Base-by-base conservation (phyloP, 2,888 invertebrate genomes). In the Trachelus troglodyta region DNA sequence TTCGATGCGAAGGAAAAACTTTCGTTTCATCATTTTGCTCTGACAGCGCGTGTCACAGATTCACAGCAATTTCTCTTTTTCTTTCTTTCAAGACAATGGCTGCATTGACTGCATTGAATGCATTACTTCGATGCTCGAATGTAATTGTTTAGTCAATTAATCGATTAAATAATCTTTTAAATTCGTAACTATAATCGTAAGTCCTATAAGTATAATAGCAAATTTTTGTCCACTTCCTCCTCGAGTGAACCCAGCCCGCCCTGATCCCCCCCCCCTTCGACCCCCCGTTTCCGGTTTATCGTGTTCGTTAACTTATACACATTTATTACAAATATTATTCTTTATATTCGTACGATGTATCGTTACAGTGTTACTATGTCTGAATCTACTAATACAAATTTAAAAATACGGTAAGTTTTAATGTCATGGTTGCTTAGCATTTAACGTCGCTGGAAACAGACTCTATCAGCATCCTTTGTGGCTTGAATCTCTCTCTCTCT, bases 391-490 rank as follows among this genome's bases (percentile, higher is more conserved):
- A 84, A 87, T 89, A 89, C 81, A 89, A 89, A 89, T 86, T 89
- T 89, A 87, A 87, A 90, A 90, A 90, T 87, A 85, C 87, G 86
- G 87, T 83, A 88, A 89, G 85, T 87, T 88, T 79, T 84, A 85
- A 86, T 80, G 79, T 73, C 71, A 30, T 71, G 71, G 34, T 3
- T 31, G 33, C 71, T 31, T 71, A 69, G 31, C 69, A 15, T 33
- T 40, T 40, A 15, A 23, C 23, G 40, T 40, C 40, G 40, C 40
- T 40, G 40, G 15, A 40, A 23, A 40, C 23, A 40, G 23, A 40
- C 40, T 40, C 40, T 40, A 40, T 23, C 40, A 15, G 15, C 40
- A 23, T 40, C 23, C 40, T 23, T 40, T 40, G 15, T 40, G 15
- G 15, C 15, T 40, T 40, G 15, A 40, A 40, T 40, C 12, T 35